phyloP scores from a whole-genome alignment of 2,888 invertebrate species.

The Rotaria magnacalcarata region DNA sequence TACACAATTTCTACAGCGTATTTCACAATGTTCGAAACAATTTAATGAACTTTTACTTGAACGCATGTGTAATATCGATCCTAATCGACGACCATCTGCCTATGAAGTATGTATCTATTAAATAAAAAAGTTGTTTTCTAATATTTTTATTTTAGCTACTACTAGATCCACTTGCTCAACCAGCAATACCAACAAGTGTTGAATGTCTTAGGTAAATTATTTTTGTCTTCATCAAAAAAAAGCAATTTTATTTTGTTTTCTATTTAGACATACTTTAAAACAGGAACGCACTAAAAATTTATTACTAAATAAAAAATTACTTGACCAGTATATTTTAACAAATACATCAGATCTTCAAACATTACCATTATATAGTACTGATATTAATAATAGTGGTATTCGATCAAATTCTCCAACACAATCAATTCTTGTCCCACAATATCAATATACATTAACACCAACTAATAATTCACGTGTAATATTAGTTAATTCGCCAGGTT shows the following conservation, averaged over 20 bases:
- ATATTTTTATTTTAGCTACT: no score
- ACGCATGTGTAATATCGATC: not conserved
- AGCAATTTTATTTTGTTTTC: not conserved
- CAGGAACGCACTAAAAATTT: not conserved
- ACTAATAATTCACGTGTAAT: not conserved
- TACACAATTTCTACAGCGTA: not conserved
- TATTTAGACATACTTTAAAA: not conserved
- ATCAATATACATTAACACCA: not conserved
- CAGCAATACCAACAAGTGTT: not conserved
- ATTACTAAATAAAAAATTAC: slow-evolving; percentile 13
- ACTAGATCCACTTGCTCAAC: not conserved
- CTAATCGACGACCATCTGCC: not conserved
- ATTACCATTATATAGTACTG: not conserved
- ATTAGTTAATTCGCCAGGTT: not conserved
- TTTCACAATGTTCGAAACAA: not conserved
- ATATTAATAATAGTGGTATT: not conserved
- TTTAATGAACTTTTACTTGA: not conserved
- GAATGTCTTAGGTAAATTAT: not conserved
- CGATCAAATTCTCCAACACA: not conserved
- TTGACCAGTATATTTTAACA: not conserved
- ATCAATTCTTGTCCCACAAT: not conserved
- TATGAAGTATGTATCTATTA: not conserved
- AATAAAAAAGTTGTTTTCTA: no score
- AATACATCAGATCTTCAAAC: not conserved
- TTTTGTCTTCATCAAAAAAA: not conserved